Percentiles rank a stretch among this genome's conserved stretches.
phyloP scores from a whole-genome alignment of 2,797 vertebrate genomes.

The Coracias cyanogaster region DNA sequence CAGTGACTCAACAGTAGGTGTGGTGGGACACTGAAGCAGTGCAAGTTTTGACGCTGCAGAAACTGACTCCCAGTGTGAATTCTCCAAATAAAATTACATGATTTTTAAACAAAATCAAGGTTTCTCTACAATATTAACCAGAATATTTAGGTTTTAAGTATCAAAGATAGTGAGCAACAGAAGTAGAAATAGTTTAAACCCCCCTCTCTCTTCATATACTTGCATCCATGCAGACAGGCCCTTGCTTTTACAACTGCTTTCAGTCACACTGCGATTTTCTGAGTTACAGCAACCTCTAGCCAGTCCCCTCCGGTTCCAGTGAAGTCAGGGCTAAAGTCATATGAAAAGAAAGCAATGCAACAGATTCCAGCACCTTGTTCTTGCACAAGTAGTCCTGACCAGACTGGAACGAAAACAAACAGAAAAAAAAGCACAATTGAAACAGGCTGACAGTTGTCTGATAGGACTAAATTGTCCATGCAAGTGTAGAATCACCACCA shows the following conservation, averaged over 20 bases:
- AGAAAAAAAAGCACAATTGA: background rate
- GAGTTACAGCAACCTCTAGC: background rate
- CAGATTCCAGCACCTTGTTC: background rate
- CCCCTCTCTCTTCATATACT: background rate
- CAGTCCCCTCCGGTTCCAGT: background rate
- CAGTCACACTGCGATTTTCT: background rate
- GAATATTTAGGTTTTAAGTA: background rate
- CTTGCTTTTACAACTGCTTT: background rate
- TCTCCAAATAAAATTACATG: background rate
- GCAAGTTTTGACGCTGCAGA: background rate
- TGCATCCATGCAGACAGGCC: background rate
- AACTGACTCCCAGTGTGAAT: background rate
- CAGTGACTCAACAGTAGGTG: background rate
- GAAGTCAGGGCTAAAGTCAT: background rate
- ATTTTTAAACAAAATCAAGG: background rate
- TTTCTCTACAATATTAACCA: background rate
- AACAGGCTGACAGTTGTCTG: background rate
- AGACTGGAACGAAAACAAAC: background rate
- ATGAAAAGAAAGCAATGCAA: background rate
- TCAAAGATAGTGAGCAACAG: background rate
- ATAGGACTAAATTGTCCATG: background rate
- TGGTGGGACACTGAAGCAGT: background rate
- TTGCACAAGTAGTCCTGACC: background rate
- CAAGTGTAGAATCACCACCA: background rate
- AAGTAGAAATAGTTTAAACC: background rate